Evolutionary conservation across 2,888 invertebrate species (phyloP).

Genomic region (Drosophila buzzatii): DNA sequence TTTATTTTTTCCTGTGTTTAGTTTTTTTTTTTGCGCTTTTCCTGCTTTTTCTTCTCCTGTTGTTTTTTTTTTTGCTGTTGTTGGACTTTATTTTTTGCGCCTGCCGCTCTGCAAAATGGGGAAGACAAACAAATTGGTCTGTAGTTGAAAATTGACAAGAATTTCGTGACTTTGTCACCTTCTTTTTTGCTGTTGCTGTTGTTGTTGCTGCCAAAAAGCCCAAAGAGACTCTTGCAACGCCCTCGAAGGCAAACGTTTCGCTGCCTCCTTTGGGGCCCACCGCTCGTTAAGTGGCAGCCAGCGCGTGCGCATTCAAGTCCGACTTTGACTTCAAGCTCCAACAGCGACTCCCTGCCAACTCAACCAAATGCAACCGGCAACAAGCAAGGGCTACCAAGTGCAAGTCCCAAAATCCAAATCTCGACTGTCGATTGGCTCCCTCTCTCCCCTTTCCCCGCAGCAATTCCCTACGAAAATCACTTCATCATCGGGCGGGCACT

Average conservation of each 20-base stretch:
- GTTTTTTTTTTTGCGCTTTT: constrained; percentile 24
- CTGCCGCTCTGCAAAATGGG: constrained; percentile 48
- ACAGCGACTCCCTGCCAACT: constrained; percentile 25
- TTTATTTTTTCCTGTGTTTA: constrained; percentile 35
- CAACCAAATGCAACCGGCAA: constrained; percentile 12
- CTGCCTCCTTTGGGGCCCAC: constrained; percentile 52
- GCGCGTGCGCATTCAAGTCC: constrained; percentile 76
- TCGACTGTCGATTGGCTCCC: constrained; percentile 45
- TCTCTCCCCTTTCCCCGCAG: not conserved
- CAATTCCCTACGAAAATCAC: constrained; percentile 54
- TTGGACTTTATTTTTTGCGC: constrained; percentile 44
- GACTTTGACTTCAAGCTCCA: constrained; percentile 28
- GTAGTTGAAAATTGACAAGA: constrained; percentile 85
- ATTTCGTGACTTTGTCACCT: constrained; percentile 86
- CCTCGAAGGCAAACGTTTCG: constrained; percentile 60
- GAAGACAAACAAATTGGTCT: constrained; percentile 85
- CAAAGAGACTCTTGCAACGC: constrained; percentile 57
- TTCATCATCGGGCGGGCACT: constrained; percentile 64
- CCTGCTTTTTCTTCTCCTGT: constrained; percentile 15
- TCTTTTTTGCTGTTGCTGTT: constrained; percentile 64
- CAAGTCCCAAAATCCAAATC: constrained; percentile 37
- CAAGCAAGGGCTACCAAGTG: constrained; percentile 24
- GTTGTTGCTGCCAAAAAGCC: constrained; percentile 18
- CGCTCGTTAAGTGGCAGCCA: constrained; percentile 77
- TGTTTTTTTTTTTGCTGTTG: constrained; percentile 16